Percentiles rank a stretch among this genome's conserved stretches.
phyloP scores from a whole-genome alignment of 2,797 vertebrate species.

The Cetoscarus ocellatus region DNA sequence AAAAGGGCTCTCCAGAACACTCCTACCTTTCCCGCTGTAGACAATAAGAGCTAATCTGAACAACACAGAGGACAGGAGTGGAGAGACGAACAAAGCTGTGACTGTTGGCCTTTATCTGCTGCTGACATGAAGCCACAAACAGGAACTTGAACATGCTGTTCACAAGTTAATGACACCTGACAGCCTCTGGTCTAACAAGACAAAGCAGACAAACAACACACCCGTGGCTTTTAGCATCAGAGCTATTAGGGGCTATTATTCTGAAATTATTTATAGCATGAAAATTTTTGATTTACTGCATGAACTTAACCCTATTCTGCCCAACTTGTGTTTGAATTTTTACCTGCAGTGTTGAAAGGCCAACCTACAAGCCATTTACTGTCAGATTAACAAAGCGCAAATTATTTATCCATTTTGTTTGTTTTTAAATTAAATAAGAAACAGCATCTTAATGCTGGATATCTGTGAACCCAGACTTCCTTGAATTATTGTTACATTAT shows the following conservation, averaged over 20 bases:
- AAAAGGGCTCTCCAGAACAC: conserved; percentile 60
- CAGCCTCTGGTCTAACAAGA: conserved; percentile 18
- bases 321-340: not conserved
- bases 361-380: not conserved
- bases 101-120: conserved; percentile 63
- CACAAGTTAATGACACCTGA: conserved; percentile 41
- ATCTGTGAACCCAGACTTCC: not conserved
- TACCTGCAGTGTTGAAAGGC: not conserved
- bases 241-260: not conserved
- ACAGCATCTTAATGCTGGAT: not conserved
- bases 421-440: not conserved
- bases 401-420: not conserved
- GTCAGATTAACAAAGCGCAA: not conserved
- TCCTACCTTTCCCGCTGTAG: conserved; percentile 53
- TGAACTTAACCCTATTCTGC: not conserved
- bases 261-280: not conserved
- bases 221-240: not conserved
- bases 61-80: conserved; percentile 39
- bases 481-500: no score
- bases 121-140: conserved; percentile 32
- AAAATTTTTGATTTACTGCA: not conserved
- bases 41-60: conserved; percentile 50
- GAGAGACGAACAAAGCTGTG: conserved; percentile 52
- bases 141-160: conserved; percentile 58
- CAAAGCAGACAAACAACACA: not conserved